Evolutionary conservation across 2,113 vertebrate genomes (phyloP).

Genomic region (Tonatia bakeri): DNA sequence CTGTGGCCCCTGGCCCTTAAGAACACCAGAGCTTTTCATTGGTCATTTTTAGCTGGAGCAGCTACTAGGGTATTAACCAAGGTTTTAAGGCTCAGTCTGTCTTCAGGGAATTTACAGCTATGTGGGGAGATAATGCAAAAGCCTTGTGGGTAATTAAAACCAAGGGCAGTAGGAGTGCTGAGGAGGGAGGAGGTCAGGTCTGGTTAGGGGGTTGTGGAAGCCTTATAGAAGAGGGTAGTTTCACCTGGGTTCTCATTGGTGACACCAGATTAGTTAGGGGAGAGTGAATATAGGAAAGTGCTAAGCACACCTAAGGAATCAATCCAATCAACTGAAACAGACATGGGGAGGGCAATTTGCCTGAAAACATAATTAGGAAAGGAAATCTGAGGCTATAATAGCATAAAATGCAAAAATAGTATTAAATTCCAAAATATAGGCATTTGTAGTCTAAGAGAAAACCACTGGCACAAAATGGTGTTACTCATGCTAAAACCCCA

Average conservation of each 20-base stretch:
- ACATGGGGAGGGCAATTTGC: not conserved
- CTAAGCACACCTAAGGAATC: not conserved
- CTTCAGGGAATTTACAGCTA: not conserved
- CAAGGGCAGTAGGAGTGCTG: not conserved
- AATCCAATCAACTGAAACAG: not conserved
- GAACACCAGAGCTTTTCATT: not conserved
- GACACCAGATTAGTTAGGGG: not conserved
- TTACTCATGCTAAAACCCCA: not conserved
- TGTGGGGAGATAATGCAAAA: not conserved
- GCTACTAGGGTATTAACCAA: not conserved
- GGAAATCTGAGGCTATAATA: not conserved
- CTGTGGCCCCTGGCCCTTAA: not conserved
- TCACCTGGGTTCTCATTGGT: not conserved
- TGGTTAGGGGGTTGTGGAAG: not conserved
- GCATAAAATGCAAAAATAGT: not conserved
- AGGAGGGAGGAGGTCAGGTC: not conserved
- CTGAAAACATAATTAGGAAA: not conserved
- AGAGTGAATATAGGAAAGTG: not conserved
- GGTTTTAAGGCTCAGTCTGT: not conserved
- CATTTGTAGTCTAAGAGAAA: not conserved
- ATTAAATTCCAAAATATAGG: not conserved
- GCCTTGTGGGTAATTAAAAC: not conserved
- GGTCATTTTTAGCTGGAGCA: not conserved
- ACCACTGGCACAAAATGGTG: not conserved
- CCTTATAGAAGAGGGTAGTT: not conserved